Evolutionary conservation across 2,797 vertebrate genomes (phyloP).

Genomic region (Nannoperca obscura): DNA sequence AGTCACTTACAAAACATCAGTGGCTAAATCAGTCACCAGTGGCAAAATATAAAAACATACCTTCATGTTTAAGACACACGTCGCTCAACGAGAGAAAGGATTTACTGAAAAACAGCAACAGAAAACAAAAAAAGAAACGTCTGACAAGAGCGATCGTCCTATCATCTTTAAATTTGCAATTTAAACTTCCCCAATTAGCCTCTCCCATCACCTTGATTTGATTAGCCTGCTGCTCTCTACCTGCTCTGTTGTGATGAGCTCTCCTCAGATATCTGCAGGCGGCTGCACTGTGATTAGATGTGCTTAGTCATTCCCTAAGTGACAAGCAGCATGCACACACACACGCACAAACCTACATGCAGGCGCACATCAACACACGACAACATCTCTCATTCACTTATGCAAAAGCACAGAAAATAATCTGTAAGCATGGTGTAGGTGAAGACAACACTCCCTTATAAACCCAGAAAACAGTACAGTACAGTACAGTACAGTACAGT

Average conservation of each 20-base stretch:
- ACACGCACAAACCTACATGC: background rate
- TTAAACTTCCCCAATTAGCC: constrained; percentile 68
- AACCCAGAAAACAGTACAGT: background rate
- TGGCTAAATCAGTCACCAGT: background rate
- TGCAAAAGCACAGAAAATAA: constrained; percentile 1
- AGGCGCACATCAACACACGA: background rate
- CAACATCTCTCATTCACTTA: background rate
- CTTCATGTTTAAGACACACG: background rate
- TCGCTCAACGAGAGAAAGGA: background rate
- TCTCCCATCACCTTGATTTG: constrained; percentile 69
- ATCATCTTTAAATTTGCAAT: constrained; percentile 62
- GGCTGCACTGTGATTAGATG: constrained; percentile 61
- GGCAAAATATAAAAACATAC: background rate
- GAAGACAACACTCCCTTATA: background rate
- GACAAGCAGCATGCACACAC: constrained; percentile 37
- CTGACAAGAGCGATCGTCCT: constrained; percentile 42
- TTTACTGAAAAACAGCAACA: background rate
- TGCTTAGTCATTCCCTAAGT: constrained; percentile 61
- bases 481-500: background rate
- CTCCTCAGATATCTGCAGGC: constrained; percentile 66
- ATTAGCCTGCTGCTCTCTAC: constrained; percentile 71
- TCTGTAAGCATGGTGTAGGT: background rate
- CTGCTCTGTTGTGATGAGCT: constrained; percentile 72
- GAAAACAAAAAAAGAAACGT: background rate
- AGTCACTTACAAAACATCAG: background rate